Base-by-base conservation (phyloP, 2,888 invertebrate genomes). In the Galerucella calmariensis region DNA sequence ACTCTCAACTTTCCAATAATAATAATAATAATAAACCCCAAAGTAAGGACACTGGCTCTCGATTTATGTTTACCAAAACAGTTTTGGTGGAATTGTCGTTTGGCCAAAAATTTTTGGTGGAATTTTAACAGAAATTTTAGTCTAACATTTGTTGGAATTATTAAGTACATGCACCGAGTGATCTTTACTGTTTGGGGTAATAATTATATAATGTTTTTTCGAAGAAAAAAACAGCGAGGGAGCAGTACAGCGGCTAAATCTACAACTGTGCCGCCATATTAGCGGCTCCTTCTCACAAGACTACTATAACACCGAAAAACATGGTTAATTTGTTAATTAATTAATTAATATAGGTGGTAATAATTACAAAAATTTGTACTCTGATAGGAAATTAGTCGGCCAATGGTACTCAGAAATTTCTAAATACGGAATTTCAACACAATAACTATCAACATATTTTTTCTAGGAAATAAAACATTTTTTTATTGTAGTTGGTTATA, bases 1-100 rank as follows among this genome's bases (percentile, higher is more conserved):
- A 85, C 84, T 83, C 84, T 80, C 85, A 86, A 87, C 87, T 86
- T 87, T 85, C 86, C 86, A 86, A 86, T 87, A 87, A 84, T 85
- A 71, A 76, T 75, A 70, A 75, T 73, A 74, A 70, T 80, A 72
- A 72, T 66, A 58, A 58, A 66, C 24, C 66, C 71, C 27, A 24
- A 65, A 65, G 63, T 61, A 61, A 27, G 4, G 61, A 35, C 14
- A 35, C 35, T 20, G 58, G 58, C 11, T 10, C 58, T 61, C 35
- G 35, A 61, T 11, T 61, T 35, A 12, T 56, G 16, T 20, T 20
- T 20, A 10, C 16, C 20, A 56, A 56, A 56, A 20, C 9, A 20
- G 16, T 16, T 56, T 56, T 20, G n/a, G 14, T 53, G 53, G 14
- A n/a, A 53, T 53, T 53, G 53, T 53, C 14, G 14, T 48, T 48